Evolutionary conservation across 2,888 invertebrate genomes (phyloP).

Genomic region (Epirrhoe alternata): DNA sequence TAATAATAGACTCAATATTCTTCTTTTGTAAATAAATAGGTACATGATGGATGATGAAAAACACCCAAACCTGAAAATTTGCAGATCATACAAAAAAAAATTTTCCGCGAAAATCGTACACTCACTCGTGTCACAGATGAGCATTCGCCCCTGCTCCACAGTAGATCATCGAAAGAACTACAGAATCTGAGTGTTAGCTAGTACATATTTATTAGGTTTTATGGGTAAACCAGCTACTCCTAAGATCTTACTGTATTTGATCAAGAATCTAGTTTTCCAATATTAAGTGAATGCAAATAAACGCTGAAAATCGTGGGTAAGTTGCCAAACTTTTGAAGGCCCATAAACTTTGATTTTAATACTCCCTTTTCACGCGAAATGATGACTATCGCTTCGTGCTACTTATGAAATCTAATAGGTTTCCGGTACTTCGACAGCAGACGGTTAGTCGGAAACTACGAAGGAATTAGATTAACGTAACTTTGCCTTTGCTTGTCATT

Average conservation of each 20-base stretch:
- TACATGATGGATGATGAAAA: too few species aligned
- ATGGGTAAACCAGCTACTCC: too few species aligned
- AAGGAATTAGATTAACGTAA: not conserved
- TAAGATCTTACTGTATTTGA: not conserved
- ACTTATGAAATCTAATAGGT: not conserved
- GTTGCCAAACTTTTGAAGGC: not conserved
- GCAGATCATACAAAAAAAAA: too few species aligned
- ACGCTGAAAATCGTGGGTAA: not conserved
- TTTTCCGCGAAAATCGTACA: too few species aligned
- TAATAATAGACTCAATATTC: too few species aligned
- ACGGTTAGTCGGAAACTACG: not conserved
- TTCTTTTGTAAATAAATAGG: too few species aligned
- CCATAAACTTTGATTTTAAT: not conserved
- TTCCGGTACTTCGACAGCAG: not conserved
- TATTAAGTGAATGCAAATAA: not conserved
- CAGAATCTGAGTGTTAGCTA: too few species aligned
- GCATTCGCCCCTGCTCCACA: too few species aligned
- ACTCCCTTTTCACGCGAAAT: constrained; percentile 8
- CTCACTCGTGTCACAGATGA: too few species aligned
- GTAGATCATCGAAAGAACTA: too few species aligned
- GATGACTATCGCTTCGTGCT: not conserved
- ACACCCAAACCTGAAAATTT: too few species aligned
- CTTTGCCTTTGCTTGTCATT: not conserved
- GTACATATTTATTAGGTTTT: too few species aligned
- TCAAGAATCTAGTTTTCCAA: not conserved